Base-by-base conservation (phyloP, 2,888 invertebrate genomes). In the Trichopria drosophilae region DNA sequence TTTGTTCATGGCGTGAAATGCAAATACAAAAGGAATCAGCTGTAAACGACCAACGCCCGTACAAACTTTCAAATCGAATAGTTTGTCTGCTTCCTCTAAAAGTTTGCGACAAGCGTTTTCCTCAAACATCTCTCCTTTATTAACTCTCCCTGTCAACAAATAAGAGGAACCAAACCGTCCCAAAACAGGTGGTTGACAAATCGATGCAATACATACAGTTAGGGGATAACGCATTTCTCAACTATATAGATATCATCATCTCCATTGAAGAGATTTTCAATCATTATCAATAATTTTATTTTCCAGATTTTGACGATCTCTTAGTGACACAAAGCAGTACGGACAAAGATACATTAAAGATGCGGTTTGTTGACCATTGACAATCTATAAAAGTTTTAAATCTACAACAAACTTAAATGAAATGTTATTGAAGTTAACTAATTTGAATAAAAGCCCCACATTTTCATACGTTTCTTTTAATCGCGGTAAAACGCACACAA, bases 1-100 rank as follows among this genome's bases (percentile, higher is more conserved):
- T 24, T 39, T 39, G 26, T 39, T 12, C 10, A 24, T 39, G 24
- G 39, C 15, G 10, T 39, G 24, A 13, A 39, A 24, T 20, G 26
- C 39, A 20, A 26, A 39, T 6, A 39, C 18, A 22, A 24, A 6
- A 23, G 37, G 10, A 3, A 37, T 10, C 15, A 13, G 13, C 18
- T 2, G 7, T 18, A 13, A 6, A 13, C 1, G 2, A 16, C 32
- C 15, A n/a, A 32, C 10, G 15, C 10, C 16, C 13, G 13, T 10
- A n/a, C 16, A 31, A 1, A 32, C 6, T 4, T 32, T 18, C 3
- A 4, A 13, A 32, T 32, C 6, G 2, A 32, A 32, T 15, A 3
- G 13, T 32, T 13, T 13, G 15, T 32, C 15, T n/a, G 32, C 32
- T 32, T 32, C 32, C 18, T 32, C 18, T 1, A 31, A 9, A 31